Conservation (phyloP, 2,797 vertebrate genomes). For the Chaetodon trifasciatus region DNA sequence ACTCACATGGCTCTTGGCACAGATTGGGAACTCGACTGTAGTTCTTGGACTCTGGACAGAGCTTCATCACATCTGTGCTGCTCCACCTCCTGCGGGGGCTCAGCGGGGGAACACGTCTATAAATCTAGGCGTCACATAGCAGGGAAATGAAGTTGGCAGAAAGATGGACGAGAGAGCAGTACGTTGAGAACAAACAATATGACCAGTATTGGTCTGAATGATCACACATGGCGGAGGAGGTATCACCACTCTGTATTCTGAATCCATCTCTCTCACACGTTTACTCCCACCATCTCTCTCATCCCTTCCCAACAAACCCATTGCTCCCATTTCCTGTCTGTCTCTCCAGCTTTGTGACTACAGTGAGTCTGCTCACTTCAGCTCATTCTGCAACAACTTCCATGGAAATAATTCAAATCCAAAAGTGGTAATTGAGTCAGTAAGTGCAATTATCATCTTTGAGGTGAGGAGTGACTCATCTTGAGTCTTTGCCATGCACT, state of each 20-base stretch:
- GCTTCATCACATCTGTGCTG: conserved; percentile 80
- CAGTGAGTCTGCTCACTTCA: conserved; percentile 15
- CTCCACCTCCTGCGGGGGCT: conserved; percentile 72
- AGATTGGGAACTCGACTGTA: conserved; percentile 58
- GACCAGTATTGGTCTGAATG: conserved; percentile 65
- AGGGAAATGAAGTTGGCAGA: conserved; percentile 73
- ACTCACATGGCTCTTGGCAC: conserved; percentile 69
- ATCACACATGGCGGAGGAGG: conserved; percentile 70
- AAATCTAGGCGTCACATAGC: conserved; percentile 80
- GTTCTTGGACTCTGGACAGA: conserved; percentile 72
- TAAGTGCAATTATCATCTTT: conserved; percentile 65
- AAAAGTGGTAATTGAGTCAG: conserved; percentile 65
- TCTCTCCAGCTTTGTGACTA: neutral
- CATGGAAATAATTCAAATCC: conserved; percentile 51
- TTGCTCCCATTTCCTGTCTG: neutral
- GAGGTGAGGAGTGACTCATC: conserved; percentile 73
- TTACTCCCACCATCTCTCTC: conserved; percentile 17
- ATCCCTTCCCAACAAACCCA: conserved; percentile 18
- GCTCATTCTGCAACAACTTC: conserved; percentile 32
- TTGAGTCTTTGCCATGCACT: conserved; percentile 58
- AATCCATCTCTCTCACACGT: conserved; percentile 50
- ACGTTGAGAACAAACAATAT: conserved; percentile 51
- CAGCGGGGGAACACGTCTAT: conserved; percentile 74
- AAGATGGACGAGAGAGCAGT: conserved; percentile 66
- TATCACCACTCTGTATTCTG: conserved; percentile 49